These are phyloP conservation scores for Epizoanthus scotinus DNA, from an alignment of 92 coral and sea anemone genomes.

Conservation along the genomic window DNA sequence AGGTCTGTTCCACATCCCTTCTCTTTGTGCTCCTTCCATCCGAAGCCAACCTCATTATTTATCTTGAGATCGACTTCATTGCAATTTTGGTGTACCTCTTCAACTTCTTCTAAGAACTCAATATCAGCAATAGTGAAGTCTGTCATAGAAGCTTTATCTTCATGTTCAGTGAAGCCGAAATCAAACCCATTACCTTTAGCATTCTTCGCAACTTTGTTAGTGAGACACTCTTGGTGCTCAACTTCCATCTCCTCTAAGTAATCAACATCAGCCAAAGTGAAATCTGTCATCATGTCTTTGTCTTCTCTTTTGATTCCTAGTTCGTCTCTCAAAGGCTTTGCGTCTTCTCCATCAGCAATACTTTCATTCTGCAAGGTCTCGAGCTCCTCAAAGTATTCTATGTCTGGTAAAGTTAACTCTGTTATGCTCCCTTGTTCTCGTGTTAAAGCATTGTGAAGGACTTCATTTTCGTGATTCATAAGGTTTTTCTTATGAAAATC, in stretches of 20 bases:
- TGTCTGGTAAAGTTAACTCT: constrained; percentile 59
- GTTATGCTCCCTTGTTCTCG: constrained; percentile 62
- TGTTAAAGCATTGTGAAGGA: constrained; percentile 27
- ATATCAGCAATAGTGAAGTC: constrained; percentile 62
- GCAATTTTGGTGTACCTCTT: constrained; percentile 3
- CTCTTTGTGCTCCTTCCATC: constrained; percentile 25
- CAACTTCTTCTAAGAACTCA: constrained; percentile 57
- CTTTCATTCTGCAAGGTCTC: constrained; percentile 52
- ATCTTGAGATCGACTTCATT: not conserved
- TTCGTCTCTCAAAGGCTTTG: not conserved
- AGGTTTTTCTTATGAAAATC: constrained; percentile 45
- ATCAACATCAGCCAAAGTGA: constrained; percentile 52
- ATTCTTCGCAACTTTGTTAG: not conserved
- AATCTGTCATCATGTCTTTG: constrained; percentile 57
- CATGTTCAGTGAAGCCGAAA: constrained; percentile 40
- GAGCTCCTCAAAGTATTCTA: constrained; percentile 66
- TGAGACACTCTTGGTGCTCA: constrained; percentile 22
- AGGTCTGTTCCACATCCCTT: constrained; percentile 50
- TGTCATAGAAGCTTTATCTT: constrained; percentile 58
- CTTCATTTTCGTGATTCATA: constrained; percentile 5
- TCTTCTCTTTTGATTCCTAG: constrained; percentile 40
- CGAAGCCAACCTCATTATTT: not conserved
- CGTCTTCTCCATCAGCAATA: constrained; percentile 19
- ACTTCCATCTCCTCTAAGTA: constrained; percentile 41
- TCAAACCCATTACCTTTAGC: not conserved